A percentile compares a stretch with the other conserved stretches of the same genome.
Conservation (phyloP, 2,113 vertebrate species). For the Helogale parvula region DNA sequence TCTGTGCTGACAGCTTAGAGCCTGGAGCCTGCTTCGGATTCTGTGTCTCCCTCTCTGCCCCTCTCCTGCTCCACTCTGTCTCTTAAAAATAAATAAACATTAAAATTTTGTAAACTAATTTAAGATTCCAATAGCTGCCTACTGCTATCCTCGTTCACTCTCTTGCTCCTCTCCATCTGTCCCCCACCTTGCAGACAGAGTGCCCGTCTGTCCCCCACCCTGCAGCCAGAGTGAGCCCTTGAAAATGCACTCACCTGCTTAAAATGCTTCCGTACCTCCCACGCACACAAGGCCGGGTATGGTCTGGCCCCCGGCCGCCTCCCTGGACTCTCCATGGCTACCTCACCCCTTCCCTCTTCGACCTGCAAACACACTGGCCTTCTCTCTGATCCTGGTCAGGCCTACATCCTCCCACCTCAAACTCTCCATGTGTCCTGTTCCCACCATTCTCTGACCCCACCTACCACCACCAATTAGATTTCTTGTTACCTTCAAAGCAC, state of each 20-base stretch:
- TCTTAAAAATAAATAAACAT: too few species aligned
- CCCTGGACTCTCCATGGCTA: background rate
- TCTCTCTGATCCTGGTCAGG: background rate
- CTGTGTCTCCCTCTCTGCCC: too few species aligned
- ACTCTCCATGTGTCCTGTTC: background rate
- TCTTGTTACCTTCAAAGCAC: background rate
- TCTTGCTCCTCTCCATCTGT: background rate
- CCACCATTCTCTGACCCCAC: background rate
- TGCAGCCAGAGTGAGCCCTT: background rate
- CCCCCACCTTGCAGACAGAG: background rate
- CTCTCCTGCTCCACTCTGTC: too few species aligned
- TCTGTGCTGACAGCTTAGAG: too few species aligned
- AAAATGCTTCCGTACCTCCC: background rate
- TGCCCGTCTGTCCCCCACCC: accelerated
- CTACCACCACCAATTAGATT: background rate
- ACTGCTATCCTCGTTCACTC: background rate
- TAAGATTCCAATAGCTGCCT: background rate
- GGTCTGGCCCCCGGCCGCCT: background rate
- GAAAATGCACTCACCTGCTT: background rate
- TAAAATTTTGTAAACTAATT: too few species aligned
- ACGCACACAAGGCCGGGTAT: accelerated
- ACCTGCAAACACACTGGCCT: background rate
- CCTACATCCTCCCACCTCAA: background rate
- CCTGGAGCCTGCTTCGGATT: too few species aligned
- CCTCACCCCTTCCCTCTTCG: background rate